Conservation (phyloP, 2,113 vertebrate genomes). For the Gobiocypris rarus region DNA sequence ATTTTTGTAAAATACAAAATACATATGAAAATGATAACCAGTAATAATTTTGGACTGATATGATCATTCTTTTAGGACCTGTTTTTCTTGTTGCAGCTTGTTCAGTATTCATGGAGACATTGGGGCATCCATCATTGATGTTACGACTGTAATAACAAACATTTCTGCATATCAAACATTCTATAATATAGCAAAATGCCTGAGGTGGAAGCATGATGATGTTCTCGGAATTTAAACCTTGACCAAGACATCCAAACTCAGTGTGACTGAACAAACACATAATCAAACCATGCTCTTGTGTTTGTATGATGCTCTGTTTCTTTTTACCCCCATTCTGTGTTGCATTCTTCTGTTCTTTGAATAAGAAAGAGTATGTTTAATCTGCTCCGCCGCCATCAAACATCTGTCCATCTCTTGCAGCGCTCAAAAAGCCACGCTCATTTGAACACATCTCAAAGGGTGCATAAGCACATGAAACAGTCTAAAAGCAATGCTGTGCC, state of each 20-base stretch:
- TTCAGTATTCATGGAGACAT: too few species aligned
- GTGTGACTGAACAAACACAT: neutral
- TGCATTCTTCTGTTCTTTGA: neutral
- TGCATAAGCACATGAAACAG: conserved; percentile 15
- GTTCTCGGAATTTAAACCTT: neutral
- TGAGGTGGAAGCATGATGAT: neutral
- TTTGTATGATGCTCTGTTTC: neutral
- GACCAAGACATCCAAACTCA: neutral
- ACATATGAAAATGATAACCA: neutral
- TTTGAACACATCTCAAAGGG: conserved; percentile 7
- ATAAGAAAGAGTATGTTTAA: neutral
- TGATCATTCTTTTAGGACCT: neutral
- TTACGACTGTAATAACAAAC: neutral
- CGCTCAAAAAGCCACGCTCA: neutral
- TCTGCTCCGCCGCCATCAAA: neutral
- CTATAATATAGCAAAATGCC: neutral
- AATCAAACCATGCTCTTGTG: neutral
- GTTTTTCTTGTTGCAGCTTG: neutral
- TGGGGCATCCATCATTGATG: too few species aligned
- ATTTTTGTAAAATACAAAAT: neutral
- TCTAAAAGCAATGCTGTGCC: neutral
- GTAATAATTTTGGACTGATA: neutral
- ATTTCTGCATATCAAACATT: neutral
- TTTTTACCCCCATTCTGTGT: neutral
- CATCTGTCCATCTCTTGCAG: neutral